Evolutionary conservation across 2,888 invertebrate species (phyloP).

Genomic region (Drosophila mayaguana): DNA sequence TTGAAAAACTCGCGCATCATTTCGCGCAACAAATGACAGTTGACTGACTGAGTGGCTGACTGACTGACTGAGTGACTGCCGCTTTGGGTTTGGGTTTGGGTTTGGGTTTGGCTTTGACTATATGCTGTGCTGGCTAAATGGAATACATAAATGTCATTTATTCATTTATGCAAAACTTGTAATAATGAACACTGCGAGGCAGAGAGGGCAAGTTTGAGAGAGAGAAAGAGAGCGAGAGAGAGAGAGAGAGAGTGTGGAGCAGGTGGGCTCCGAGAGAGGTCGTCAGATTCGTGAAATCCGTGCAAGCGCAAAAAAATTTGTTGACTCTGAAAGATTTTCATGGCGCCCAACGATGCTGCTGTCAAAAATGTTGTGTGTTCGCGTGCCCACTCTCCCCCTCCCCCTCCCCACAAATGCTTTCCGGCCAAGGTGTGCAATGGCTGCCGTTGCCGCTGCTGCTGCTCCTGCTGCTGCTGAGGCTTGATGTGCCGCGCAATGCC

Average conservation of each 20-base stretch:
- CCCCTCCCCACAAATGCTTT: conserved; percentile 61
- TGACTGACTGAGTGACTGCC: conserved; percentile 3
- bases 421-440: conserved; percentile 67
- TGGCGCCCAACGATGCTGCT: conserved; percentile 59
- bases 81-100: neutral
- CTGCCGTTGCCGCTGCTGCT: neutral
- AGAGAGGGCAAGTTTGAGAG: neutral
- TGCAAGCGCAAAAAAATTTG: conserved; percentile 59
- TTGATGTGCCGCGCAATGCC: conserved; percentile 14
- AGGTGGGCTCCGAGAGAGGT: neutral
- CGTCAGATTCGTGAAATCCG: conserved; percentile 52
- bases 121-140: conserved; percentile 64
- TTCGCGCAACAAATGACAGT: conserved; percentile 56
- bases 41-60: conserved; percentile 17
- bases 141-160: conserved; percentile 75
- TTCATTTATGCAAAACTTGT: conserved; percentile 79
- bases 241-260: neutral
- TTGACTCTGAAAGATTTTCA: conserved; percentile 73
- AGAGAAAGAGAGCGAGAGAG: neutral
- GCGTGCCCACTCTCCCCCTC: too few relatives aligned
- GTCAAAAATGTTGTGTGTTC: too few relatives aligned
- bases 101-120: conserved; percentile 15
- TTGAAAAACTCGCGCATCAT: conserved; percentile 63
- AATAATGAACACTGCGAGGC: conserved; percentile 65
- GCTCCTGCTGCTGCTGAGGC: conserved; percentile 9